Base-by-base conservation (phyloP, 2,888 invertebrate species). In the Drosophila flavopinicola region DNA sequence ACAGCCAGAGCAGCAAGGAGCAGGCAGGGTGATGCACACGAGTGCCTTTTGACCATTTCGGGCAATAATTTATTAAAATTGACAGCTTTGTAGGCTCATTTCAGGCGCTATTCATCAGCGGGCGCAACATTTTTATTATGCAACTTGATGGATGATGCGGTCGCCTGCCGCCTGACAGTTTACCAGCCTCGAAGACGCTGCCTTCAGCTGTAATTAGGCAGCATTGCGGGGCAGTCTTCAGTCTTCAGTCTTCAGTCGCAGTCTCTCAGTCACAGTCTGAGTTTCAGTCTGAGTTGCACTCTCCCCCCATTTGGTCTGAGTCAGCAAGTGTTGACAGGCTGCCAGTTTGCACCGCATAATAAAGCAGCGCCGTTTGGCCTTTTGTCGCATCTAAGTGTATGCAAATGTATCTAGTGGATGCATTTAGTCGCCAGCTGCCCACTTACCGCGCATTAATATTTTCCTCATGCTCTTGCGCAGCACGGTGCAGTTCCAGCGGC, bases 401-500 rank as follows among this genome's bases (percentile, higher is more conserved):
- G n/a, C 56, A 13, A 37, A 7, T 49, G 44, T 39, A 32, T 42
- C 45, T 30, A 60, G 42, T 47, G 33, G 37, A 20, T 52, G 11
- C 54, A 35, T 51, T 41, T 65, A 59, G 41, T 49, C 13, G n/a
- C 24, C 6, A n/a, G 37, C 37, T 37, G 17, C 37, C 37, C 29
- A 74, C 88, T 93, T 92, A 98, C 97, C 97, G 93, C 95, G 94
- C 90, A 95, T 93, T 64, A 98, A 93, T 88, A 98, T 96, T 92
- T 96, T 96, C 90, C 95, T 94, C 88, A 89, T 89, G 87, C 89
- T 89, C 65, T 88, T 93, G 77, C 95, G 93, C 67, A 95, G 93
- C 0, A 96, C 94, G 54, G 96, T 96, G 90, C 97, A 97, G 91
- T 97, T 97, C 97, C 97, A 97, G 90, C 95, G 93, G 65, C 96